Conservation (phyloP, 2,113 vertebrate species). For the Sceloporus tristichus region DNA sequence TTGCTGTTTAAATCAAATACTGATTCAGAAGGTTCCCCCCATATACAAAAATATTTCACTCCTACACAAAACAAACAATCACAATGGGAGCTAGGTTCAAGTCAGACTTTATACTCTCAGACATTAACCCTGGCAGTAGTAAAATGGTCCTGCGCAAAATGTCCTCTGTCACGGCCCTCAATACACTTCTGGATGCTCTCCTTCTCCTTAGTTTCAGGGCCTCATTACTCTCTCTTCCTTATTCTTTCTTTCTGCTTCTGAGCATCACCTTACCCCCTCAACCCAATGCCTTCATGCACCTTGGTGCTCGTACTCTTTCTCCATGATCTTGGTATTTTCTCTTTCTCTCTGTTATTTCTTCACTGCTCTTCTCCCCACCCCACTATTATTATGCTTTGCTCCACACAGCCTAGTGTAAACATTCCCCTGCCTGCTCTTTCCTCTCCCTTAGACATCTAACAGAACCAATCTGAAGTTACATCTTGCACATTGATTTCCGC, state of each 20-base stretch:
- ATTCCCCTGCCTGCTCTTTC: neutral
- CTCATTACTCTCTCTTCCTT: neutral
- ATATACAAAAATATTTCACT: neutral
- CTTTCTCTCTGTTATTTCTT: too few relatives aligned
- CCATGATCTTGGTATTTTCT: too few relatives aligned
- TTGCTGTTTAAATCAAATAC: neutral
- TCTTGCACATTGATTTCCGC: neutral
- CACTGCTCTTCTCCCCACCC: accelerated
- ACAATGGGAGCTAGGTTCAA: neutral
- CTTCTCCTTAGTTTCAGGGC: neutral
- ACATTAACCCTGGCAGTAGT: neutral
- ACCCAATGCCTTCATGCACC: too few relatives aligned
- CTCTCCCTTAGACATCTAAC: neutral
- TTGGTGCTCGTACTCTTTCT: too few relatives aligned
- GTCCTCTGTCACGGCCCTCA: too few relatives aligned
- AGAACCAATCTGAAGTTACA: neutral
- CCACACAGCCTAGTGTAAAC: neutral
- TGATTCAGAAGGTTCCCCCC: neutral
- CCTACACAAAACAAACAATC: neutral
- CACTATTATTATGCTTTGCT: neutral
- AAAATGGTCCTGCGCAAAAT: too few relatives aligned
- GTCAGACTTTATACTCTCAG: neutral
- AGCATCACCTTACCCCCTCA: too few relatives aligned
- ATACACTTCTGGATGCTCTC: neutral
- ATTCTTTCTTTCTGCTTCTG: too few relatives aligned